phyloP scores from a whole-genome alignment of 1,140 invertebrate genomes.

The Lepidurus arcticus region DNA sequence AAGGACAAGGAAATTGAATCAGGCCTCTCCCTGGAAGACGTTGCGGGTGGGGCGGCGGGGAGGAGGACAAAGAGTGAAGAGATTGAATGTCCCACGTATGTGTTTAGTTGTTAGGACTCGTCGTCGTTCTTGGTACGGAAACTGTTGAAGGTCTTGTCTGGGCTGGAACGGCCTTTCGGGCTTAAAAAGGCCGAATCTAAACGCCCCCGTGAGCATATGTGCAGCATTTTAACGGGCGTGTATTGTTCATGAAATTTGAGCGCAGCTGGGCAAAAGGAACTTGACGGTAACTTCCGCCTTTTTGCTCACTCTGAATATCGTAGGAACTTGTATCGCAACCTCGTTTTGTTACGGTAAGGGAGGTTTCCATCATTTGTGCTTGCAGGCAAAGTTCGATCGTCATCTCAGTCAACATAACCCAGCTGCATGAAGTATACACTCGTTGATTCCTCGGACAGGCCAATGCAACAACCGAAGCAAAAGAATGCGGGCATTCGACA shows the following conservation, averaged over 20 bases:
- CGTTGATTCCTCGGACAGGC: not conserved
- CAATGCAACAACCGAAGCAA: not conserved
- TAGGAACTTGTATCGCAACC: too few species aligned
- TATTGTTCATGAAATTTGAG: not conserved
- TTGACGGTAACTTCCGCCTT: not conserved
- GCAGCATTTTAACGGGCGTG: not conserved
- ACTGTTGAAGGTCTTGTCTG: not conserved
- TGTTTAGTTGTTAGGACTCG: not conserved
- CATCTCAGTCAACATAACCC: not conserved
- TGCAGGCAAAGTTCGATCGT: not conserved
- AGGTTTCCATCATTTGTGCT: not conserved
- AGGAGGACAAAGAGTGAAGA: not conserved
- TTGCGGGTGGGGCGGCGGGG: too few species aligned
- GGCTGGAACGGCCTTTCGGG: not conserved
- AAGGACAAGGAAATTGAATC: slow-evolving; percentile 1
- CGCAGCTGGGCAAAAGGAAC: not conserved
- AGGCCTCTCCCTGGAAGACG: not conserved
- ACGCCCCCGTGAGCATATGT: not conserved
- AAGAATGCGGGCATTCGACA: not conserved
- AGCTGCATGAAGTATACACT: not conserved
- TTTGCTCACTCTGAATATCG: not conserved
- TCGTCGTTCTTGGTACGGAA: not conserved
- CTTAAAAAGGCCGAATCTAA: not conserved
- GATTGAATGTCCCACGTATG: not conserved
- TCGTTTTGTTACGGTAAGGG: too few species aligned